Percentiles rank a stretch among this genome's conserved stretches.
phyloP scores from a whole-genome alignment of 1,140 invertebrate species.

The Campoletis sonorensis region DNA sequence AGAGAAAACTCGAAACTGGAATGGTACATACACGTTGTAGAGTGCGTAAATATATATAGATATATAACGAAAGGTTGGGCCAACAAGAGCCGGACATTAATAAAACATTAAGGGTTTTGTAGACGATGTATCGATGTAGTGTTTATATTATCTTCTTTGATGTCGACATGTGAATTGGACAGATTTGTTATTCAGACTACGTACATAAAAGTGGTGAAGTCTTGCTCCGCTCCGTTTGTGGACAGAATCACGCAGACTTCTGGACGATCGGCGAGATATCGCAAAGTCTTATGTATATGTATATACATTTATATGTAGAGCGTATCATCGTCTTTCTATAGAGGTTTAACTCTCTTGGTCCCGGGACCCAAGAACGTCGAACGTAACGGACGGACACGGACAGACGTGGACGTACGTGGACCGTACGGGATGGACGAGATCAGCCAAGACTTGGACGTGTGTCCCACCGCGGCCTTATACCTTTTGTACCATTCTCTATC shows the following conservation, averaged over 20 bases:
- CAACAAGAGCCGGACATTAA: conserved; percentile 71
- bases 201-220: conserved; percentile 77
- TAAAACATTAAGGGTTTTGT: conserved; percentile 78
- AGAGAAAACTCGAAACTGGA: conserved; percentile 12
- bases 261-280: conserved; percentile 23
- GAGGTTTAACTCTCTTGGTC: conserved; percentile 19
- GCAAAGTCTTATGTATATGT: neutral
- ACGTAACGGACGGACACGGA: conserved; percentile 58
- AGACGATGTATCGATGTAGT: conserved; percentile 77
- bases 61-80: conserved; percentile 51
- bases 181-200: conserved; percentile 78
- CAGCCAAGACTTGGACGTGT: conserved; percentile 50
- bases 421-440: conserved; percentile 37
- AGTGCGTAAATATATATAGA: too few relatives aligned
- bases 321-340: conserved; percentile 43
- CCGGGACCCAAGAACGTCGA: conserved; percentile 44
- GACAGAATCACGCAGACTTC: conserved; percentile 57
- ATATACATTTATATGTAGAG: neutral
- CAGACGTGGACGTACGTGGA: conserved; percentile 60
- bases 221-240: conserved; percentile 75
- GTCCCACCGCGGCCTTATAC: conserved; percentile 41
- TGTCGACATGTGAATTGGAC: conserved; percentile 78
- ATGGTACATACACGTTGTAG: conserved; percentile 2
- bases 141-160: conserved; percentile 79
- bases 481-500: conserved; percentile 24